Base-by-base conservation (phyloP, 92 coral and sea anemone genomes). In the Palythoa grandiflora region DNA sequence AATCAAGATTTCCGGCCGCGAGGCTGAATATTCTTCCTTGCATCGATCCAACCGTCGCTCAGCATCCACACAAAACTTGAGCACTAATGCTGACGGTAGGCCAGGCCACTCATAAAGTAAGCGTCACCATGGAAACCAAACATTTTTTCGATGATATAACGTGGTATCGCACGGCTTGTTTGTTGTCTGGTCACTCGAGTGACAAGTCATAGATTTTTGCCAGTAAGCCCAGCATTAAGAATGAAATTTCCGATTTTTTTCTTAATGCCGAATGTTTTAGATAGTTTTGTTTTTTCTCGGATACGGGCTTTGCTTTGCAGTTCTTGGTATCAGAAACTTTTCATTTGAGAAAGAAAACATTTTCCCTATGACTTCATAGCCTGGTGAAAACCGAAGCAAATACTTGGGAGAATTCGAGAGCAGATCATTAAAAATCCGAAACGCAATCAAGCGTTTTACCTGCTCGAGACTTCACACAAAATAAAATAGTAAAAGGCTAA, bases 1-100 rank as follows among this genome's bases (percentile, higher is more conserved):
- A 75, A 81, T 97, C 84, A 97, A 97, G 89, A 90, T 96, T 77
- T 89, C 99, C 20, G 99, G 99, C 53, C 94, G 98, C 57, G 99
- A 97, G 73, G 98, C 98, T n/a, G 99, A 97, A 84, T 80, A 95
- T 76, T 93, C 94, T 36, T 96, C 99, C 37, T 88, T 95, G 88
- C 96, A 97, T 90, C 91, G 95, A 91, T 90, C 93, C 80, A 93
- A 91, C 84, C 90, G 99, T 60, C 90, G 98, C 44, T 97, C 99
- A 9, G 93, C 96, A 57, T 97, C 99, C 68, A 91, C 97, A 61
- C 96, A 95, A 79, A 95, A 92, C 87, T 80, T 95, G 86, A 81
- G 60, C 59, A 60, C 86, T 81, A 81, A 81, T 52, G 61, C 86
- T 65, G 86, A 81, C 86, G 86, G 86, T 81, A 81, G 86, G 86